Evolutionary conservation across 1,140 invertebrate genomes (phyloP).

Genomic region (Coptotermes formosanus): DNA sequence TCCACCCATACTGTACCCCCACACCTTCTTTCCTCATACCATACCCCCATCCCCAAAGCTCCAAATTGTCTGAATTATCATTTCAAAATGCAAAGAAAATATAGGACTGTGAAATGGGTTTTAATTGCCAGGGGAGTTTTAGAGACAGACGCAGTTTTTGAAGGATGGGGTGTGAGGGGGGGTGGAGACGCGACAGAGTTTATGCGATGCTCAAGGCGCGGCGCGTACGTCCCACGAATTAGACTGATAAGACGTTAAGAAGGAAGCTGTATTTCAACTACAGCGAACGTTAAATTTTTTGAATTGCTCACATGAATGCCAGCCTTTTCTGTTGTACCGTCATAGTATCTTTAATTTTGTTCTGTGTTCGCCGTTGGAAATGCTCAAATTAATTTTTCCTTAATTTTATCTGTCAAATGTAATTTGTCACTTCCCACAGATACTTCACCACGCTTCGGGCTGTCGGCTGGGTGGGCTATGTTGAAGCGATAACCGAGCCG

Average conservation of each 20-base stretch:
- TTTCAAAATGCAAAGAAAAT: slow-evolving; percentile 40
- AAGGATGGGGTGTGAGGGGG: neutral
- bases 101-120: slow-evolving; percentile 40
- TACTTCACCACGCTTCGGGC: no score
- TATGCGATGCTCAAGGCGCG: slow-evolving; percentile 11
- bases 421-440: no score
- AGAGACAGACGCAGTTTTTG: slow-evolving; percentile 26
- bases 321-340: neutral
- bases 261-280: neutral
- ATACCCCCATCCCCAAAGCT: slow-evolving; percentile 21
- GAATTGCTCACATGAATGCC: neutral
- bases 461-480: no score
- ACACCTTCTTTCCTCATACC: neutral
- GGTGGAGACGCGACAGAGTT: neutral
- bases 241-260: neutral
- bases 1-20: slow-evolving; percentile 23
- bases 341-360: neutral
- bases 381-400: neutral
- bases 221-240: slow-evolving; percentile 12
- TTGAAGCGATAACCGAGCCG: no score
- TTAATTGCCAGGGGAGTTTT: slow-evolving; percentile 38
- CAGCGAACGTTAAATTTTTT: neutral
- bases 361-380: neutral
- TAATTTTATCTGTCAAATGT: no score
- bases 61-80: slow-evolving; percentile 40